Base-by-base conservation (phyloP, 2,113 vertebrate genomes). In the Haemorhous mexicanus region DNA sequence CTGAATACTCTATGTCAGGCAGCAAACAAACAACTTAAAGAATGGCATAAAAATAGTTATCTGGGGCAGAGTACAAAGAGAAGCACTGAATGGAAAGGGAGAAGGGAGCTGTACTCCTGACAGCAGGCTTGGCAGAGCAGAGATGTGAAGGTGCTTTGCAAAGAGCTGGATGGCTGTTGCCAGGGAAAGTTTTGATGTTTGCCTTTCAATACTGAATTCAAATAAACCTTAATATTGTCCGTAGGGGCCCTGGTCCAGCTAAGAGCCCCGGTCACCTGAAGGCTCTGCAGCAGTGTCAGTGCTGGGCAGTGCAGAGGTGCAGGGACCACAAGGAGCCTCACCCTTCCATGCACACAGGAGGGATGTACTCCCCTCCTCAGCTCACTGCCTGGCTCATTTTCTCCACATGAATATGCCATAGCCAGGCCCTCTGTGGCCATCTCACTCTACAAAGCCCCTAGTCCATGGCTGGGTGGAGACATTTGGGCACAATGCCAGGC, bases 31-130 rank as follows among this genome's bases (percentile, higher is more conserved):
- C 49, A 93, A 52, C 59, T 81, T 77, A 32, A 92, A 77, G 49
- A 86, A 67, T 43, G 24, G 56, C 35, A 52, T n/a, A 78, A 80
- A 90, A 92, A 90, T 50, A 95, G 72, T 91, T 94, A 91, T 89
- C 77, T 94, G 73, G 94, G 93, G 74, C 91, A 92, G 91, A 94
- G 84, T 44, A 94, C 77, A 89, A 92, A 94, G 68, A 52, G 47
- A n/a, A 86, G 39, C 39, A 3, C 16, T 88, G 67, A 87, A 70
- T 16, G 28, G 80, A 67, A 84, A 53, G 39, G 52, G 64, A 87
- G 32, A 49, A 91, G 56, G 81, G 53, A 76, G 37, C 73, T 70
- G 76, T 33, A 7, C 55, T 52, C 68, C 2, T 7, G 13, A 70
- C 83, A 92, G 64, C n/a, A 6, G 0, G 5, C 11, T 70, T 43